Base-by-base conservation (phyloP, 1,140 invertebrate species). In the Eumeta japonica region DNA sequence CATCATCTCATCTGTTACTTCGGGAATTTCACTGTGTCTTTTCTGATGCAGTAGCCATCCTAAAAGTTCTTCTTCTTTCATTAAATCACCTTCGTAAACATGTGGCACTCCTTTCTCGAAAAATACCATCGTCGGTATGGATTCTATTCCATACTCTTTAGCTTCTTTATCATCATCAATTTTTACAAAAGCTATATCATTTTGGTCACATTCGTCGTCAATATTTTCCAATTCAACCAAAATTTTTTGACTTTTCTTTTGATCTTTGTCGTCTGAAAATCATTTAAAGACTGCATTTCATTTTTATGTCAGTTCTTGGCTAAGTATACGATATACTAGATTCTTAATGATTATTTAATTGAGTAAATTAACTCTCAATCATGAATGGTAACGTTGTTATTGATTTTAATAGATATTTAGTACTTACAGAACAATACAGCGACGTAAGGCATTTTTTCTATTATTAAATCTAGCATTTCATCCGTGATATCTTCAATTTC, bases 401-500 rank as follows among this genome's bases (percentile, higher is more conserved):
- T 24, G 7, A 24, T 24, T 24, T 24, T 24, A 16, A 35, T 37
- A 37, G 35, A 38, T 46, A 53, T 18, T 52, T 50, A 59, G 48
- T 70, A 84, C 86, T 88, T 80, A 92, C 90, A 93, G 73, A 93
- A 93, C 41, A 93, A 76, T 37, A 92, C 91, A 37, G 90, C 90
- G 46, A 94, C 88, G 59, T 89, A 84, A 1, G 83, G 83, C 83
- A 90, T 90, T 78, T 92, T 92, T 37, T 86, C 83, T 51, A 96
- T 88, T 37, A 96, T 84, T 61, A 93, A 84, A 59, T 94, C 90
- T 29, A 96, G 78, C 92, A 95, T 94, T 77, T 94, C 91, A 66
- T 94, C 89, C 16, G 91, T 94, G 24, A 96, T 86, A 55, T 94
- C 90, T 77, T 95, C 92, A 54, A 96, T 96, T 76, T 94, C 89